Percentiles rank a stretch among this genome's conserved stretches.
phyloP scores from a whole-genome alignment of 2,797 vertebrate genomes.

The Rhyacichthys aspro region DNA sequence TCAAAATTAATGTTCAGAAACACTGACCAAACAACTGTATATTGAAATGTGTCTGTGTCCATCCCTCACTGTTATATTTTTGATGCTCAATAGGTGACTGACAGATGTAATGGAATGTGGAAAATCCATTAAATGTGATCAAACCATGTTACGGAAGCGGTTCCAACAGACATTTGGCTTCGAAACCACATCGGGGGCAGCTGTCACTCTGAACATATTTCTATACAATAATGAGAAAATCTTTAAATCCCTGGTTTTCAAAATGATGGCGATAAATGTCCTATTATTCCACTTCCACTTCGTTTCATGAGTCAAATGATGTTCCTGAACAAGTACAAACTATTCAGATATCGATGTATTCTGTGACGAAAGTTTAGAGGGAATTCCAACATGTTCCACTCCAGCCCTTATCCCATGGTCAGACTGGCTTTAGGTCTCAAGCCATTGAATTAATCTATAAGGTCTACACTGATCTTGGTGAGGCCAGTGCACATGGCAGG shows the following conservation, averaged over 20 bases:
- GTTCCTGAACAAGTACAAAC: no score
- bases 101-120: neutral
- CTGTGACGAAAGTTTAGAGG: neutral
- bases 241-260: no score
- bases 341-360: constrained; percentile 1
- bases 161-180: neutral
- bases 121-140: neutral
- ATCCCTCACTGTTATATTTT: neutral
- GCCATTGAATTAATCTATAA: constrained; percentile 18
- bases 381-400: neutral
- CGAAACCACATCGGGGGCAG: no score
- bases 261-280: no score
- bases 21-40: no score
- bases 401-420: neutral
- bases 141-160: neutral
- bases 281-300: no score
- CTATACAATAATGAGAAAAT: no score
- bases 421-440: neutral
- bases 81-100: neutral
- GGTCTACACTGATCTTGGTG: constrained; percentile 16
- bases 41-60: neutral
- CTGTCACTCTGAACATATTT: no score
- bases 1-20: no score
- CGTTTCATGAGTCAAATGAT: no score
- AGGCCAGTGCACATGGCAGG: constrained; percentile 17